These are phyloP conservation scores for Drosophila biarmipes DNA, from an alignment of 1,140 invertebrate genomes.

Conservation along the genomic window DNA sequence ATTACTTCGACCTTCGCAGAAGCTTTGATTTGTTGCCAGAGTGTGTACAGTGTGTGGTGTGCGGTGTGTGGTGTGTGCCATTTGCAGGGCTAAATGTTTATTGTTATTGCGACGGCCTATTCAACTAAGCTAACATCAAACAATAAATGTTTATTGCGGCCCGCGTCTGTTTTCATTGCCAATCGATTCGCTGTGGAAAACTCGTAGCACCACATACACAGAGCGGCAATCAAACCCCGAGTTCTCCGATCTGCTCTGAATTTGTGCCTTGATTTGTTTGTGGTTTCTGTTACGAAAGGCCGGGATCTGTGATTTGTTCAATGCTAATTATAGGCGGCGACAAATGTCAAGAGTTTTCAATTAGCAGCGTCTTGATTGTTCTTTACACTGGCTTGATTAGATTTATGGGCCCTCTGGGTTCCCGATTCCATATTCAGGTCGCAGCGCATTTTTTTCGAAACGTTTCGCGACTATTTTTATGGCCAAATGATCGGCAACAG, in stretches of 20 bases:
- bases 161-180: conserved; percentile 69
- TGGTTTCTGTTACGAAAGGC: conserved; percentile 47
- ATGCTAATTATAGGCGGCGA: conserved; percentile 35
- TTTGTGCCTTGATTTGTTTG: conserved; percentile 50
- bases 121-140: conserved; percentile 65
- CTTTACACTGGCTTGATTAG: conserved; percentile 32
- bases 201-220: conserved; percentile 36
- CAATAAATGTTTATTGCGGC: conserved; percentile 77
- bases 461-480: conserved; percentile 60
- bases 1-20: conserved; percentile 67
- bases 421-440: conserved; percentile 34
- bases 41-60: conserved; percentile 26
- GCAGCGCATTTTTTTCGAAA: conserved; percentile 22
- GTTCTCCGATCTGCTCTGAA: conserved; percentile 18
- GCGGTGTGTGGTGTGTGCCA: conserved; percentile 43
- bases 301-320: conserved; percentile 46
- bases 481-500: conserved; percentile 53
- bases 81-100: conserved; percentile 76
- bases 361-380: conserved; percentile 57
- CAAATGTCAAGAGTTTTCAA: conserved; percentile 69
- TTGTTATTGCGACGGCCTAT: conserved; percentile 61
- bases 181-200: conserved; percentile 64
- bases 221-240: conserved; percentile 1
- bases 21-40: conserved; percentile 52
- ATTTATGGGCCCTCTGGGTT: conserved; percentile 25